Conservation (phyloP, 2,888 invertebrate genomes). For the Lingula anatina region DNA sequence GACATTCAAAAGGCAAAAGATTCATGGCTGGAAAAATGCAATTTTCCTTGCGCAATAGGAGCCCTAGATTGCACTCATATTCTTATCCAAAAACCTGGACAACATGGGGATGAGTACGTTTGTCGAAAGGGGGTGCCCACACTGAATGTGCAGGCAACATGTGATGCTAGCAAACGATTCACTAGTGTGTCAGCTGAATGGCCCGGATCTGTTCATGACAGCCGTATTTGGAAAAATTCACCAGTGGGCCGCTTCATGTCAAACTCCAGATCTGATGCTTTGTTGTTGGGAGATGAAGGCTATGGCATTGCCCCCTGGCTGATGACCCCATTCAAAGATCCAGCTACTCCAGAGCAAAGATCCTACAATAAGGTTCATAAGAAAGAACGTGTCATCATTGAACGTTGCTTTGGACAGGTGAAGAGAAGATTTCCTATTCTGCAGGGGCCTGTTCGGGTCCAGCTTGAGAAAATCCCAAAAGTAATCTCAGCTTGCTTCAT, state of each 20-base stretch:
- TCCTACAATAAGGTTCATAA: slow-evolving; percentile 4
- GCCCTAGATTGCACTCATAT: slow-evolving; percentile 2
- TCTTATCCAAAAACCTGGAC: background rate
- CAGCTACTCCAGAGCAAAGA: background rate
- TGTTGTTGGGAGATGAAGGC: slow-evolving; percentile 4
- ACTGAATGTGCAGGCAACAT: no score
- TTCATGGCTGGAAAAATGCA: background rate
- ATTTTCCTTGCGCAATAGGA: background rate
- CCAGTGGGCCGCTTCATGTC: background rate
- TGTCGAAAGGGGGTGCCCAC: no score
- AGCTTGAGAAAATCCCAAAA: slow-evolving; percentile 1
- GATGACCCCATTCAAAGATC: slow-evolving; percentile 3
- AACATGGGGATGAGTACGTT: no score
- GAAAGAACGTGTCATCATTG: slow-evolving; percentile 2
- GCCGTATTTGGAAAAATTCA: slow-evolving; percentile 1
- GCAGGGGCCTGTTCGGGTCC: background rate
- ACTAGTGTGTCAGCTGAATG: background rate
- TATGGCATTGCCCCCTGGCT: slow-evolving; percentile 5
- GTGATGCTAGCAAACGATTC: background rate
- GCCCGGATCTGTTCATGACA: slow-evolving; percentile 5
- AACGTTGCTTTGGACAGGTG: slow-evolving; percentile 3
- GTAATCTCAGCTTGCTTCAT: slow-evolving; percentile 1
- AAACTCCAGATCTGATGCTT: background rate
- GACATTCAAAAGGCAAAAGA: background rate
- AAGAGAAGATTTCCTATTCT: slow-evolving; percentile 1